These are phyloP conservation scores for Tetraneura akinire DNA, from an alignment of 1,140 invertebrate genomes.

Conservation along the genomic window DNA sequence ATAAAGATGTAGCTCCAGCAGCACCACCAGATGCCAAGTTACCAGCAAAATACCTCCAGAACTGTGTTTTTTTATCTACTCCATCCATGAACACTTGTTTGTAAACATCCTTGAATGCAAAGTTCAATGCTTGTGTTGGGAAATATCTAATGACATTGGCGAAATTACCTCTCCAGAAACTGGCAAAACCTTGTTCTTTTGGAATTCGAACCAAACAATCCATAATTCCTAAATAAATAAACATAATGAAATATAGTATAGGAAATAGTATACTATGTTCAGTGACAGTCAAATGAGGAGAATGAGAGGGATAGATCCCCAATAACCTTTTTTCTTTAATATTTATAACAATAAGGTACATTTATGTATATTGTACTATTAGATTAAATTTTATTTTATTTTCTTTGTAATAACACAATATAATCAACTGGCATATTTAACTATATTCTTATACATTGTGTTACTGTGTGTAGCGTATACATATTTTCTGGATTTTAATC, in stretches of 20 bases:
- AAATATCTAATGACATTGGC: slow-evolving; percentile 93
- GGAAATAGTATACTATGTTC: no score
- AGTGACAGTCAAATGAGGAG: no score
- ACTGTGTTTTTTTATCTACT: slow-evolving; percentile 87
- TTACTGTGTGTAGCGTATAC: no score
- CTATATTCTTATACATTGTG: no score
- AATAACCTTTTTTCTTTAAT: no score
- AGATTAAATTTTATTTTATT: no score
- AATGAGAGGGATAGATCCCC: no score
- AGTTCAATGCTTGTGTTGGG: slow-evolving; percentile 94
- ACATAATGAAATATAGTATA: background rate
- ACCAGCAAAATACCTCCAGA: slow-evolving; percentile 80
- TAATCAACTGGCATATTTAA: no score
- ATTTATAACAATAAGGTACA: no score
- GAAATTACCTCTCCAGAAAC: slow-evolving; percentile 92
- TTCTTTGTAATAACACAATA: no score
- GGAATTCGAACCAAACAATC: slow-evolving; percentile 85
- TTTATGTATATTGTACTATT: no score
- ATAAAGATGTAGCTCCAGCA: slow-evolving; percentile 90
- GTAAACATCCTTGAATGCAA: slow-evolving; percentile 92
- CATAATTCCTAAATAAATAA: slow-evolving; percentile 70
- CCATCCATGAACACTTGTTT: slow-evolving; percentile 82
- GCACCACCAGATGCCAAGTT: slow-evolving; percentile 92
- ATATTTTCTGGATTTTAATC: no score
- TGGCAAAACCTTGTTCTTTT: slow-evolving; percentile 79